Percentiles rank a stretch among this genome's conserved stretches.
These are phyloP conservation scores for Clepsis dumicolana DNA, from an alignment of 2,888 invertebrate species.

Conservation along the genomic window DNA sequence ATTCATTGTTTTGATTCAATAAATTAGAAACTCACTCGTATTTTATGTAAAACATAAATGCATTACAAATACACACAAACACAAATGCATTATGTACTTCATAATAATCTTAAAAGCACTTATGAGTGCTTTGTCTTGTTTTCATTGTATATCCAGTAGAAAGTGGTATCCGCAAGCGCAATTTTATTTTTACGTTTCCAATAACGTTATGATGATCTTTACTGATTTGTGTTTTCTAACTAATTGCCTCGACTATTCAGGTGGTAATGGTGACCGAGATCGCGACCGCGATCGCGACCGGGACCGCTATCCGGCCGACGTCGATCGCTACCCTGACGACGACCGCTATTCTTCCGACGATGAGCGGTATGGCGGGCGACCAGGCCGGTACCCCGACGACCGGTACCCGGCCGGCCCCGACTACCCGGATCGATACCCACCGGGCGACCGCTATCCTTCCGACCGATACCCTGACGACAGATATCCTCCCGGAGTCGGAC, in stretches of 20 bases:
- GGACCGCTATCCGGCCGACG: conserved; percentile 78
- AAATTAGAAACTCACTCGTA: no score
- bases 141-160: no score
- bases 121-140: no score
- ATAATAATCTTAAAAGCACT: no score
- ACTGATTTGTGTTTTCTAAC: no score
- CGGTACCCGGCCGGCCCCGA: conserved; percentile 84
- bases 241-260: conserved; percentile 57
- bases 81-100: no score
- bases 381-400: conserved; percentile 84
- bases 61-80: no score
- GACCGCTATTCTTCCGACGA: conserved; percentile 84
- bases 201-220: no score
- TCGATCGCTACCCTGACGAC: conserved; percentile 79
- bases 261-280: conserved; percentile 69
- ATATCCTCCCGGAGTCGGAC: conserved; percentile 76
- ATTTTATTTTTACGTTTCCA: no score
- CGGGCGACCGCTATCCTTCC: conserved; percentile 71
- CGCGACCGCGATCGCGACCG: conserved; percentile 55
- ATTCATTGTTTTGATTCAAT: no score
- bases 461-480: conserved; percentile 67
- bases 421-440: conserved; percentile 79
- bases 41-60: no score
- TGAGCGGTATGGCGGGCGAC: conserved; percentile 74
- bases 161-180: no score